Evolutionary conservation across 37 sponge, comb jelly and placozoan species (phyloP).

Genomic region (Oscarella lobularis): DNA sequence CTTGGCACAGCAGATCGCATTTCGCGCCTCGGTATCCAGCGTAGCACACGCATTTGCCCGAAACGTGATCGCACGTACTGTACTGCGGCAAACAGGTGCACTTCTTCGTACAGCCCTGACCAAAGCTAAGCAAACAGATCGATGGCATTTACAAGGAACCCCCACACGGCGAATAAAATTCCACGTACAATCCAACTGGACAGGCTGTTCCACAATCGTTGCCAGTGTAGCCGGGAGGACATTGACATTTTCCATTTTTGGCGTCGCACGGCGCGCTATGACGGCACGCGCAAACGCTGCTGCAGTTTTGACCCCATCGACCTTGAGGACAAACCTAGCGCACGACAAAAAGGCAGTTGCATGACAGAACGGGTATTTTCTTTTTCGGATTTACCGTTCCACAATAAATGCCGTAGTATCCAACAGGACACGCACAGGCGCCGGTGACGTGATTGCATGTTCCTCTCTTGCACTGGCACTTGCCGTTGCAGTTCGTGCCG

Average conservation of each 20-base stretch:
- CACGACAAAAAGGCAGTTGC: too few relatives aligned
- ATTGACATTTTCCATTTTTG: neutral
- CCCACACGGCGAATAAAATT: too few relatives aligned
- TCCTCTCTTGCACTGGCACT: neutral
- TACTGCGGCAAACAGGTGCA: too few relatives aligned
- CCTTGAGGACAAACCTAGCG: neutral
- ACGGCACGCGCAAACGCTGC: neutral
- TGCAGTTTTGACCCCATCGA: neutral
- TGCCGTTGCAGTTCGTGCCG: neutral
- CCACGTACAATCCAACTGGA: too few relatives aligned
- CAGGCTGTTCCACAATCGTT: neutral
- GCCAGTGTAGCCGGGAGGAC: neutral
- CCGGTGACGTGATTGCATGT: neutral
- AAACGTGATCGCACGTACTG: neutral
- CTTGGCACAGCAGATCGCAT: conserved; percentile 8
- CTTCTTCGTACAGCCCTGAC: too few relatives aligned
- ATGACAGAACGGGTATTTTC: too few relatives aligned
- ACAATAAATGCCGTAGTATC: too few relatives aligned
- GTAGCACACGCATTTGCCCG: conserved; percentile 15
- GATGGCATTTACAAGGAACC: too few relatives aligned
- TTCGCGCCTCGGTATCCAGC: conserved; percentile 23
- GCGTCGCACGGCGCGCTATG: neutral
- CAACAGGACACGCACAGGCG: conserved; percentile 9
- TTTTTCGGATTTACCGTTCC: too few relatives aligned
- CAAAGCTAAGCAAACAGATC: too few relatives aligned